Percentiles rank a stretch among this genome's conserved stretches.
phyloP scores from a whole-genome alignment of 2,797 vertebrate genomes.

The Crossoptilon crossoptilon region DNA sequence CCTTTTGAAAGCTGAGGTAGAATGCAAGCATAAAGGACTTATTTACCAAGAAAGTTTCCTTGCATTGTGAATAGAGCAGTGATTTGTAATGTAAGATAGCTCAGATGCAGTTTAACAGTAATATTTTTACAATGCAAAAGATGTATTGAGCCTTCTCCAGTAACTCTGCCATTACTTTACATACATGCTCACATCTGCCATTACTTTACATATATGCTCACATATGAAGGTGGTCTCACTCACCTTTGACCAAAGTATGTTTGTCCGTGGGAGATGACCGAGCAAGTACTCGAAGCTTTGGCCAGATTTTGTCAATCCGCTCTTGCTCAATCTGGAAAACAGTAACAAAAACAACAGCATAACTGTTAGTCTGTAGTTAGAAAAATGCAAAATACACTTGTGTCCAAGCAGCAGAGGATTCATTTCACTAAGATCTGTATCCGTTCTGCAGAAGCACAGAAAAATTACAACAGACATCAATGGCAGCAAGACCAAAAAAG shows the following conservation, averaged over 20 bases:
- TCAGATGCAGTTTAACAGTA: background rate
- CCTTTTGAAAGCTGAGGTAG: background rate
- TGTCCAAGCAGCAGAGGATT: background rate
- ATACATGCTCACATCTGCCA: rapidly evolving
- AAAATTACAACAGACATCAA: background rate
- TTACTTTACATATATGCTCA: background rate
- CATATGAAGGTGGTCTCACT: background rate
- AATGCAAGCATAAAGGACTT: background rate
- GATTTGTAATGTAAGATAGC: background rate
- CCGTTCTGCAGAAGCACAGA: background rate
- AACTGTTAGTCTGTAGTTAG: background rate
- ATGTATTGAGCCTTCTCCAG: rapidly evolving
- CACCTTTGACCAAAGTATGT: constrained; percentile 97
- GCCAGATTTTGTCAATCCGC: constrained; percentile 96
- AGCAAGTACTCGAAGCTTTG: constrained; percentile 93
- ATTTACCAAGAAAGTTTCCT: background rate
- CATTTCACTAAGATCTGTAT: background rate
- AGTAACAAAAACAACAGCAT: background rate
- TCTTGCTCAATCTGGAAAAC: constrained; percentile 90
- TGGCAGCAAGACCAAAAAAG: background rate
- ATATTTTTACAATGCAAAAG: background rate
- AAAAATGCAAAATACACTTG: background rate
- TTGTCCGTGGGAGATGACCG: constrained; percentile 92
- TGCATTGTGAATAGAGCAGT: background rate
- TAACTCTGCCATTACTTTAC: background rate